A percentile compares a stretch with the other conserved stretches of the same genome.
Conservation (phyloP, 2,113 vertebrate genomes). For the Clarias batrachus region DNA sequence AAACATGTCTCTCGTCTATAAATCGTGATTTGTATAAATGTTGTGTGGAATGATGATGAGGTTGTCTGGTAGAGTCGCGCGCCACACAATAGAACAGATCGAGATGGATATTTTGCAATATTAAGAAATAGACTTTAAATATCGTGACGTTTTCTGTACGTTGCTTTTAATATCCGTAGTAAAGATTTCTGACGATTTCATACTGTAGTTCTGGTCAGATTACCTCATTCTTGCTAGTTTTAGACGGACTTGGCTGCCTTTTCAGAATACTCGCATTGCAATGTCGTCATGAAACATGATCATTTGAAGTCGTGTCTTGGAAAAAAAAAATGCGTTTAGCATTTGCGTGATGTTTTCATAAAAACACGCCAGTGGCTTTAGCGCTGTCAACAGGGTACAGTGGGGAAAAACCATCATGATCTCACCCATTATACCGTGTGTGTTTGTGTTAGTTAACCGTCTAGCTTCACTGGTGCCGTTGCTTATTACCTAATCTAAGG, state of each 20-base stretch:
- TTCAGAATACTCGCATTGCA: not conserved
- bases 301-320: not conserved
- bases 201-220: not conserved
- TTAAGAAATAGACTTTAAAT: not conserved
- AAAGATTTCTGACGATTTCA: not conserved
- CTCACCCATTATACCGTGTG: not conserved
- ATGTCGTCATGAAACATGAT: not conserved
- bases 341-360: not conserved
- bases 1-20: too few species aligned
- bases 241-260: not conserved
- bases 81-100: too few species aligned
- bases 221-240: not conserved
- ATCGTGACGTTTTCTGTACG: not conserved
- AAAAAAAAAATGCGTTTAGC: not conserved
- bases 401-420: not conserved
- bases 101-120: too few species aligned
- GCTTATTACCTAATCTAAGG: constrained; percentile 34
- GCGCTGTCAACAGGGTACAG: not conserved
- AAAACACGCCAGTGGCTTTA: not conserved
- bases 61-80: too few species aligned
- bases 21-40: too few species aligned
- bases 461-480: not conserved
- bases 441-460: not conserved
- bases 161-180: not conserved
- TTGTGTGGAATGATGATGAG: too few species aligned